Conservation (phyloP, 2,113 vertebrate species). For the Tetrax tetrax region DNA sequence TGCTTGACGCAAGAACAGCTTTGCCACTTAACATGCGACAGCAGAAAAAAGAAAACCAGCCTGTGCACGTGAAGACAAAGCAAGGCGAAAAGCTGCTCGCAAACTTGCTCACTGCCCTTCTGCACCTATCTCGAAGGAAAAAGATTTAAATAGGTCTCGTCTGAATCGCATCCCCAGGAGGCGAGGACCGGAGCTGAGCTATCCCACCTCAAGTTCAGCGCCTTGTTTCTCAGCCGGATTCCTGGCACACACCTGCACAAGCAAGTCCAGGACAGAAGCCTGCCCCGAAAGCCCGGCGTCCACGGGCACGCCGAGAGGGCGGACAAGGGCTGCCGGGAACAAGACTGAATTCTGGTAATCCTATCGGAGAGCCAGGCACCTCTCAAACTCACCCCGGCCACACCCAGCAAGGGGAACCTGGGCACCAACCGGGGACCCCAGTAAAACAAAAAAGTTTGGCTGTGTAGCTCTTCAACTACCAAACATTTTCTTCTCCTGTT, state of each 20-base stretch:
- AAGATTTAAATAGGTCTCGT: neutral
- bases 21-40: accelerated
- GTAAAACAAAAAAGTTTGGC: neutral
- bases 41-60: neutral
- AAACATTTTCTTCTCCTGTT: neutral
- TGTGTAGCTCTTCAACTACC: neutral
- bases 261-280: too few relatives aligned
- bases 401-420: accelerated
- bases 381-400: accelerated
- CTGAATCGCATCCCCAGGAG: accelerated
- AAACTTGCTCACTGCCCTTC: neutral
- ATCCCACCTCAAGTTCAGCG: accelerated
- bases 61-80: neutral
- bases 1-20: neutral
- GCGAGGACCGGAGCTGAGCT: neutral
- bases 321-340: neutral
- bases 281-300: accelerated
- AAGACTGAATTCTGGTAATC: too few relatives aligned
- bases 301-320: neutral
- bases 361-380: neutral
- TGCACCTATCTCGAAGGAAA: accelerated
- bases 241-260: neutral
- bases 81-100: neutral
- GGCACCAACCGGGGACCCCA: neutral
- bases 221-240: neutral